Evolutionary conservation across 2,113 vertebrate genomes (phyloP).

Genomic region (Microtus oregoni): DNA sequence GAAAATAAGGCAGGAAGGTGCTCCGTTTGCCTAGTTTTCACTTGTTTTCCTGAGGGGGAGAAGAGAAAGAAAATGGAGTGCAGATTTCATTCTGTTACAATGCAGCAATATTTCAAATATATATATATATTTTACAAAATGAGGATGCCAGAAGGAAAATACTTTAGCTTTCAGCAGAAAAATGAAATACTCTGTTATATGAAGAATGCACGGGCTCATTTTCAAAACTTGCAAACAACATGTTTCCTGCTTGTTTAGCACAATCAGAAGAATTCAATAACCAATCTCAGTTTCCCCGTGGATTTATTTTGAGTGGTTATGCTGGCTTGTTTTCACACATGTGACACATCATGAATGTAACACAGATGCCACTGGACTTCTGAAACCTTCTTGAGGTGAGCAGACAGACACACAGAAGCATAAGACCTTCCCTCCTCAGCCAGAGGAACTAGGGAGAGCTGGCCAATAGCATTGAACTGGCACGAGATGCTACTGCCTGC

Average conservation of each 20-base stretch:
- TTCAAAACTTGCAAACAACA: conserved; percentile 77
- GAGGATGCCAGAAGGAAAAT: conserved; percentile 81
- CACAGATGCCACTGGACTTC: not conserved
- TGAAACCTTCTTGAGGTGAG: not conserved
- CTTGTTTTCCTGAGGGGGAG: conserved; percentile 40
- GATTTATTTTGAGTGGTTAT: conserved; percentile 67
- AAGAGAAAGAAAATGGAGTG: conserved; percentile 62
- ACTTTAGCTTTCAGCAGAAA: conserved; percentile 81
- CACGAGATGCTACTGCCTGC: conserved; percentile 70
- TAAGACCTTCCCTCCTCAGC: not conserved
- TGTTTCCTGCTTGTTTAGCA: conserved; percentile 78
- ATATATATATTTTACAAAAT: conserved; percentile 65
- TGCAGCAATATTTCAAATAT: conserved; percentile 70
- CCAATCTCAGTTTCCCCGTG: conserved; percentile 77
- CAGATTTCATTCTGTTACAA: conserved; percentile 64
- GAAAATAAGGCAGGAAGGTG: conserved; percentile 40
- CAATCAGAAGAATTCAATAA: conserved; percentile 74
- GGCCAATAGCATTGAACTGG: conserved; percentile 78
- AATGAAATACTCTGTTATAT: conserved; percentile 77
- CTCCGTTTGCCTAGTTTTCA: conserved; percentile 44
- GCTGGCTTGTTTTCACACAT: conserved; percentile 64
- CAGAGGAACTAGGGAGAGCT: conserved; percentile 71
- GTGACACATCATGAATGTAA: conserved; percentile 56
- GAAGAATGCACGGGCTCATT: conserved; percentile 72
- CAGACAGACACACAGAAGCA: not conserved